Evolutionary conservation across 2,113 vertebrate species (phyloP).

Genomic region (Thamnophis sirtalis): DNA sequence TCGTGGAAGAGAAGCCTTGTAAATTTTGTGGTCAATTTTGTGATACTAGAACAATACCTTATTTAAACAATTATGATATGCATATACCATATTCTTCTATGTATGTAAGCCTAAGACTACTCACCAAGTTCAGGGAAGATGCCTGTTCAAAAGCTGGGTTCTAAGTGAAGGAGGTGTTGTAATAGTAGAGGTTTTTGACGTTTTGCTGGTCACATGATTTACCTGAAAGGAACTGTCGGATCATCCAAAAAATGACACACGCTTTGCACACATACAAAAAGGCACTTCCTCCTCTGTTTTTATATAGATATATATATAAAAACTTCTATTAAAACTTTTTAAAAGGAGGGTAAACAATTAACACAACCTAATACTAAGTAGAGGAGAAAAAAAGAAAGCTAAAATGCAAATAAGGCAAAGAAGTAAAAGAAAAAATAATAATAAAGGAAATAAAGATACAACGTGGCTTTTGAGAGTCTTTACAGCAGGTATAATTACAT

Average conservation of each 20-base stretch:
- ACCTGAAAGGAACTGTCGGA: slow-evolving; percentile 31
- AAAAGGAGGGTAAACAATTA: neutral
- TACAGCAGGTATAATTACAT: neutral
- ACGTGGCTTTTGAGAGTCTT: neutral
- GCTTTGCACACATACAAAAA: neutral
- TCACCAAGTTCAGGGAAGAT: slow-evolving; percentile 20
- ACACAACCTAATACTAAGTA: neutral
- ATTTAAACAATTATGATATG: neutral
- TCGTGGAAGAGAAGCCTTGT: neutral
- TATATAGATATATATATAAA: too few species aligned
- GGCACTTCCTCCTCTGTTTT: slow-evolving; percentile 52
- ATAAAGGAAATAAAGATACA: neutral
- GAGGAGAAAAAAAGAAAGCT: neutral
- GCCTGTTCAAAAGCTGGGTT: neutral
- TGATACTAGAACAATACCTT: neutral
- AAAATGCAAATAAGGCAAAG: neutral
- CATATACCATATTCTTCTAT: neutral
- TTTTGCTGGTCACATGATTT: neutral
- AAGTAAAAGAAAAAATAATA: neutral
- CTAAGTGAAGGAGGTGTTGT: neutral
- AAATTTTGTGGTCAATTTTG: neutral
- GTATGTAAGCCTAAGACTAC: slow-evolving; percentile 32
- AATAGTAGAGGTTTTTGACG: slow-evolving; percentile 29
- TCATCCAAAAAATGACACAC: slow-evolving; percentile 28
- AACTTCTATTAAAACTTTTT: neutral